Base-by-base conservation (phyloP, 2,113 vertebrate genomes). In the Oxyruncus cristatus region DNA sequence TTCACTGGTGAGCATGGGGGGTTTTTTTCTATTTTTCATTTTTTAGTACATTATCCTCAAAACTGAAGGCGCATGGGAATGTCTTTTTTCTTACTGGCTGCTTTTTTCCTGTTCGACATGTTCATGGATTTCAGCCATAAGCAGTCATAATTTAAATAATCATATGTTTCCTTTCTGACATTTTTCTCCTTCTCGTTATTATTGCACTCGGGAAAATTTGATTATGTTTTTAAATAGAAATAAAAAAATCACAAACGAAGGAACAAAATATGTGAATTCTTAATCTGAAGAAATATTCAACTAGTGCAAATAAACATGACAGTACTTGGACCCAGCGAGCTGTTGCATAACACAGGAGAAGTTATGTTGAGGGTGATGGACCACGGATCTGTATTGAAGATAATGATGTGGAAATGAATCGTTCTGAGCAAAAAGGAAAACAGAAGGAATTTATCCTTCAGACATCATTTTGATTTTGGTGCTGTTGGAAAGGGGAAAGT, bases 1-100 rank as follows among this genome's bases (percentile, higher is more conserved):
- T 61, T 70, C 41, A 47, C 1, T 11, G 6, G 1, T 24, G n/a
- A n/a, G n/a, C n/a, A n/a, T n/a, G n/a, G n/a, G n/a, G 12, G 15
- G 16, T 44, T 13, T 39, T 46, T 30, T 59, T 7, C 2, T 47
- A 0, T 83, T 83, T 83, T 62, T 20, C 6, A 5, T 56, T 80
- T 30, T 58, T 83, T 77, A 33, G 3, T 39, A 32, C 16, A 13
- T 81, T 84, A 56, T 9, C 18, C 12, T 95, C 19, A 49, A 89
- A 92, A 24, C 30, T 52, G 44, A 56, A 87, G 9, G 16, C 56
- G 11, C 14, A 30, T 76, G n/a, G 26, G 65, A 35, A n/a, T 53
- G 12, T 32, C 18, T 27, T 35, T 18, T 71, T 78, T 71, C n/a
- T 85, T 33, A 35, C 22, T 67, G 32, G 7, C 18, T 59, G 4